Evolutionary conservation across 2,888 invertebrate species (phyloP), one percentile per base, ranked within the genome.

Genomic region (Aproaerema taeniolella): DNA sequence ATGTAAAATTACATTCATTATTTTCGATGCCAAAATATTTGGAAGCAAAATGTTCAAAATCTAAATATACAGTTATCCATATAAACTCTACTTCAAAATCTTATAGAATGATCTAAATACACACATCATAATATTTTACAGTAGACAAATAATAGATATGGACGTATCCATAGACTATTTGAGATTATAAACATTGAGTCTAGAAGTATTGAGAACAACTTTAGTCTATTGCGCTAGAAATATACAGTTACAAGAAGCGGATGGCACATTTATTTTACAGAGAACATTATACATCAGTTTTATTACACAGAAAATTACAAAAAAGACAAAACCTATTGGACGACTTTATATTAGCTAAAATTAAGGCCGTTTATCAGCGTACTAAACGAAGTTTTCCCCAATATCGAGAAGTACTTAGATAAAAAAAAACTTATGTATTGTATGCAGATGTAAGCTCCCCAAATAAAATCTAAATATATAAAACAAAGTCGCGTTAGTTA

Each of bases 261-360:
- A 85, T 85, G 85, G 85, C 83, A 85, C 83, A 80, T 73, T 70
- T 55, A 55, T 50, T 68, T 68, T 65, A 73, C 67, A 75, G 66
- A 67, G 58, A 62, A 62, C 56, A 58, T 51, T 57, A 54, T 62
- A 69, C 64, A 69, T 62, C 59, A 15, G 32, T 5, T 6, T n/a
- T 17, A 2, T 10, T 11, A 6, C 15, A 11, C 10, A 16, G 28
- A 28, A 12, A 15, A 35, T 28, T 35, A 35, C 28, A 35, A 28
- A 28, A 10, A n/a, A n/a, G n/a, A n/a, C n/a, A n/a, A n/a, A n/a
- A n/a, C n/a, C n/a, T n/a, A n/a, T n/a, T n/a, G n/a, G n/a, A n/a
- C n/a, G n/a, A n/a, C n/a, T n/a, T n/a, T n/a, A n/a, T n/a, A n/a
- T n/a, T n/a, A n/a, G n/a, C n/a, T n/a, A n/a, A n/a, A n/a, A n/a